These are phyloP conservation scores for Sander vitreus DNA, from an alignment of 2,113 vertebrate genomes.

Conservation along the genomic window DNA sequence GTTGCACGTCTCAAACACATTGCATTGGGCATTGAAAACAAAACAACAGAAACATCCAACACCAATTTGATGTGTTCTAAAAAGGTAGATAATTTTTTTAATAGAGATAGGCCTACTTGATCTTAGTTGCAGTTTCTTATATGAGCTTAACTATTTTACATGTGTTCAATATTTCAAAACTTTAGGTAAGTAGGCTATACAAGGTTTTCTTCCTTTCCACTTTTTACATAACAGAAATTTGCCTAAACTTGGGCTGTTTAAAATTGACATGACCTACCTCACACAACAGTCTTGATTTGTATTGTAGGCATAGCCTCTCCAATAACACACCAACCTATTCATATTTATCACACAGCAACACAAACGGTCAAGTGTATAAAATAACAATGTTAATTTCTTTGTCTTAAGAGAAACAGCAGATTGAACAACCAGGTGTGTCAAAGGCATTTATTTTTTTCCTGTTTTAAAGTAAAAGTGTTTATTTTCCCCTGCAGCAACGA, in stretches of 20 bases:
- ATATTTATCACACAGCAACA: background rate
- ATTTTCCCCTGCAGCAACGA: background rate
- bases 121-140: background rate
- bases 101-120: background rate
- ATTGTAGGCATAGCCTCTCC: background rate
- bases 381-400: background rate
- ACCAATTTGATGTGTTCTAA: no score
- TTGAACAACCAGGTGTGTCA: background rate
- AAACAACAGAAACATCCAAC: no score
- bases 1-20: no score
- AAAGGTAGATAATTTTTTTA: no score
- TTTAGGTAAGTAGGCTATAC: background rate
- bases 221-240: background rate
- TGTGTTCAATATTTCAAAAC: background rate
- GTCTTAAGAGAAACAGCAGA: background rate
- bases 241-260: background rate
- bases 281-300: background rate
- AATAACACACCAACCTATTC: background rate
- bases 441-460: background rate
- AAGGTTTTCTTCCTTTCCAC: background rate
- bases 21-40: no score
- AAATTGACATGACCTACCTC: background rate
- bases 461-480: conserved; percentile 10
- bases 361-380: background rate
- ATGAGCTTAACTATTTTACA: background rate